These are phyloP conservation scores for Heteronetta atricapilla DNA, from an alignment of 2,113 vertebrate species.

Conservation along the genomic window DNA sequence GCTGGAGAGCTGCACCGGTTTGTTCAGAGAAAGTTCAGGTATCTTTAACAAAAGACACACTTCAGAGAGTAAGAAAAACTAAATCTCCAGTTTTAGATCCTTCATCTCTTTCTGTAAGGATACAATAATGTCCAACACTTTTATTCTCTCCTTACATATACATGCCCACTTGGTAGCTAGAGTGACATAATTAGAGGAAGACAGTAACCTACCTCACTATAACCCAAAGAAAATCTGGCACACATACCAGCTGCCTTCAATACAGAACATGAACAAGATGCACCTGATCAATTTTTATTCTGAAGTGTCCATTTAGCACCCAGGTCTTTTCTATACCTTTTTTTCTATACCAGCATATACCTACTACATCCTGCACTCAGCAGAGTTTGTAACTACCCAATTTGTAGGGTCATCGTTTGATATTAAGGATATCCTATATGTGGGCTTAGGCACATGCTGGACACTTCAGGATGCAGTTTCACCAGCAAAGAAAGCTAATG, in stretches of 20 bases:
- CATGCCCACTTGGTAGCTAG: neutral
- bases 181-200: neutral
- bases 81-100: neutral
- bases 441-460: neutral
- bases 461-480: neutral
- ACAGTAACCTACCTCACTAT: neutral
- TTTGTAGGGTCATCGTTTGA: neutral
- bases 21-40: neutral
- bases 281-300: neutral
- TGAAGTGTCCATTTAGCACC: neutral
- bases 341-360: neutral
- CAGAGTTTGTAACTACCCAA: neutral
- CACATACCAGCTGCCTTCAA: neutral
- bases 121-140: neutral
- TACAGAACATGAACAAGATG: accelerated
- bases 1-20: neutral
- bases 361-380: neutral
- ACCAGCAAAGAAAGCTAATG: neutral
- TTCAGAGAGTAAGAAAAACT: neutral
- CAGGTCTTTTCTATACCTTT: neutral
- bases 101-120: neutral
- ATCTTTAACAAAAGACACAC: neutral
- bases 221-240: neutral
- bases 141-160: neutral
- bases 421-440: neutral